Evolutionary conservation across 2,797 vertebrate species (phyloP), one percentile per base, ranked within the genome.

Genomic region (Cuniculus paca): DNA sequence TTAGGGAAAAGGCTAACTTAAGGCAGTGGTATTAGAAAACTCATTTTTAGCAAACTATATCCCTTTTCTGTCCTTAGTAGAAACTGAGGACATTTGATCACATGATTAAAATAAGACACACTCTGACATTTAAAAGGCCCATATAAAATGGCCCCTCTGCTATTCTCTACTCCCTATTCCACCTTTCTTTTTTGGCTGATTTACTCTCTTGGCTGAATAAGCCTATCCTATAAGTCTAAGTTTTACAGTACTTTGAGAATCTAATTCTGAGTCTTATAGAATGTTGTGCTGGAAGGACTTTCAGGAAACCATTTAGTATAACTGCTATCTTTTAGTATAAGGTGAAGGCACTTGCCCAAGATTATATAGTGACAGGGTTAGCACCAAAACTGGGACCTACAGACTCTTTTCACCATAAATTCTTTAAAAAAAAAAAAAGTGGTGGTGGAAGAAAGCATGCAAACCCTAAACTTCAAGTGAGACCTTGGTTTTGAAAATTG

Each of bases 221-320:
- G 19, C 80, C 68, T 83, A 91, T 96, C 54, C 36, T 91, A 36
- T 60, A 87, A 75, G 52, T 95, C 84, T 90, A 88, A 90, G 20
- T 97, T 97, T 95, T 84, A 94, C 16, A 95, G 28, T n/a, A 80
- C 87, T 95, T 80, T 8, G 22, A 92, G 36, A 96, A 65, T 90
- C 24, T 31, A 94, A 54, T 88, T 93, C 42, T 63, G 88, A 68
- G 84, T 96, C 94, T 94, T 85, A 86, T 84, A 92, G 56, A 92
- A 80, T 42, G n/a, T 75, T 92, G 86, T 36, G 6, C 39, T 92
- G 79, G 36, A 95, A 88, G 16, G 45, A 86, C 79, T 39, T 91
- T 93, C 87, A 95, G 88, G 45, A 88, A 85, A 86, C 81, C 42
- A 89, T 34, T 80, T 77, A 39, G 42, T 65, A 68, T 52, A 81